Conservation (phyloP, 23 tunicate genomes). For the Clavelina lepadiformis region DNA sequence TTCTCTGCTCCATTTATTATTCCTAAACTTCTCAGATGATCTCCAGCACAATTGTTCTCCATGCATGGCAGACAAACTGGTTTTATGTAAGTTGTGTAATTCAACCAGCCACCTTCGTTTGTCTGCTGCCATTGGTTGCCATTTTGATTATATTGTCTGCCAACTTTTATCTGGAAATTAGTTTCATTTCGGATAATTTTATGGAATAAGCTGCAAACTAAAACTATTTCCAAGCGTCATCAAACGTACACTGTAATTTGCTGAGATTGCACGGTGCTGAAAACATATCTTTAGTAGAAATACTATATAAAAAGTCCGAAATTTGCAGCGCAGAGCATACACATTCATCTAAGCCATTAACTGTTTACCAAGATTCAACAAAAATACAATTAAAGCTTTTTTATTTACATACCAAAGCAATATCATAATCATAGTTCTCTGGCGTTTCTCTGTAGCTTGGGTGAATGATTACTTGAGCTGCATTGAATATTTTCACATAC, state of each 20-base stretch:
- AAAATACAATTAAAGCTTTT: no score
- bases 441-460: slow-evolving; percentile 1
- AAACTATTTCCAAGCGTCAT: no score
- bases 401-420: slow-evolving; percentile 28
- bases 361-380: no score
- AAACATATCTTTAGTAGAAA: no score
- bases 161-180: slow-evolving; percentile 11
- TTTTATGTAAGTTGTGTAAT: slow-evolving; percentile 26
- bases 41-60: slow-evolving; percentile 33
- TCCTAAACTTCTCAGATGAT: neutral
- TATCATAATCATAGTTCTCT: slow-evolving; percentile 16
- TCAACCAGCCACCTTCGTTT: neutral
- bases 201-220: no score
- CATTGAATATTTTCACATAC: neutral
- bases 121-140: neutral
- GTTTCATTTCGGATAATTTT: no score
- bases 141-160: neutral
- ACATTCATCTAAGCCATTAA: no score
- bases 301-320: no score
- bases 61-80: slow-evolving; percentile 72
- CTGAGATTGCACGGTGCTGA: no score
- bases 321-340: no score
- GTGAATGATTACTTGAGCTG: slow-evolving; percentile 6
- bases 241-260: no score
- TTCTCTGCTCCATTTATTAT: slow-evolving; percentile 28